Conservation (phyloP, 2,888 invertebrate genomes). For the Xanthia icteritia region DNA sequence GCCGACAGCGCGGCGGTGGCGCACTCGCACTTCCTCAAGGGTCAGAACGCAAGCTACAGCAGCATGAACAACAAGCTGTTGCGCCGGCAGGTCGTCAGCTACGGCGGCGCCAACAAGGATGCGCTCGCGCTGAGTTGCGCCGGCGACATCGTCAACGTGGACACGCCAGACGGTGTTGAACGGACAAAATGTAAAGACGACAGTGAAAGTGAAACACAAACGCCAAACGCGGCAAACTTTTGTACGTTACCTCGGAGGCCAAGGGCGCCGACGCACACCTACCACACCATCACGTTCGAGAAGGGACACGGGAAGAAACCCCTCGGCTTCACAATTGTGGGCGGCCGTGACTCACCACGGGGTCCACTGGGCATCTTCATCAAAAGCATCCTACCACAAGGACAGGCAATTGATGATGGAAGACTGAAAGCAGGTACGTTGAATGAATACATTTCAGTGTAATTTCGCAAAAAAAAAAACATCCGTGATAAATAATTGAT, state of each 20-base stretch:
- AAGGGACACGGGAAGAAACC: slow-evolving; percentile 96
- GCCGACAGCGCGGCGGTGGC: slow-evolving; percentile 80
- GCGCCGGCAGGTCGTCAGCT: slow-evolving; percentile 90
- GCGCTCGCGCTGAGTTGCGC: slow-evolving; percentile 85
- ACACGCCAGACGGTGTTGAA: slow-evolving; percentile 82
- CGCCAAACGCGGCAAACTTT: slow-evolving; percentile 91
- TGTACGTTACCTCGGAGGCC: slow-evolving; percentile 94
- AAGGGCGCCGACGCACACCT: slow-evolving; percentile 92
- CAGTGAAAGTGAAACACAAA: slow-evolving; percentile 83
- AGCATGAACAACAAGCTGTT: slow-evolving; percentile 91
- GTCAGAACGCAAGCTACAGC: slow-evolving; percentile 90
- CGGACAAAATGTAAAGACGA: slow-evolving; percentile 80
- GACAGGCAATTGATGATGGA: slow-evolving; percentile 96
- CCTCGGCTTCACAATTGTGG: slow-evolving; percentile 97
- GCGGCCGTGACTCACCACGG: slow-evolving; percentile 95
- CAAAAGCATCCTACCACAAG: slow-evolving; percentile 95
- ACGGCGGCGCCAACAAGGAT: slow-evolving; percentile 87
- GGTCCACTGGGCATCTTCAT: slow-evolving; percentile 96
- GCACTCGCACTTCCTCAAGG: slow-evolving; percentile 91
- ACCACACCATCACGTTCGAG: slow-evolving; percentile 93
- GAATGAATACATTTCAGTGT: slow-evolving; percentile 10
- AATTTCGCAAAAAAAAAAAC: background rate
- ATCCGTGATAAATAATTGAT: slow-evolving; percentile 30
- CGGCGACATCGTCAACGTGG: slow-evolving; percentile 83
- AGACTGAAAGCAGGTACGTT: slow-evolving; percentile 94